Evolutionary conservation across 2,797 vertebrate genomes (phyloP).

Genomic region (Megaceryle alcyon): DNA sequence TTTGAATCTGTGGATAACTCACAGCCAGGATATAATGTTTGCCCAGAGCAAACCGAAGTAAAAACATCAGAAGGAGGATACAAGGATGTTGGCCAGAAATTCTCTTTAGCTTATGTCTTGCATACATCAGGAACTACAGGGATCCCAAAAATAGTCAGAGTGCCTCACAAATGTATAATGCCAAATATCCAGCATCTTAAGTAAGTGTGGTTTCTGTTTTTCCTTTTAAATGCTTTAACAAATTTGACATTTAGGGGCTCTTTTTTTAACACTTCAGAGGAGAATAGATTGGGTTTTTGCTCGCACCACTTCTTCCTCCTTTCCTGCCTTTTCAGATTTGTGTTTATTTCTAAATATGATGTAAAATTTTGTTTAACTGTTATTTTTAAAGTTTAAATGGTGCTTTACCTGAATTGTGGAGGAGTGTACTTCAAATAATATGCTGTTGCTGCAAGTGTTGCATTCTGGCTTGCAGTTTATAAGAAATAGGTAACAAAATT

Average conservation of each 20-base stretch:
- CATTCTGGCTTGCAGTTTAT: neutral
- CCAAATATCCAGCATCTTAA: conserved; percentile 91
- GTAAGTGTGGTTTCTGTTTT: conserved; percentile 73
- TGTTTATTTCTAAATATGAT: neutral
- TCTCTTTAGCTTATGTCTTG: conserved; percentile 88
- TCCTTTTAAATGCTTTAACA: neutral
- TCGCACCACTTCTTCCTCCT: neutral
- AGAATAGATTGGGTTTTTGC: neutral
- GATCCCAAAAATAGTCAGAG: conserved; percentile 89
- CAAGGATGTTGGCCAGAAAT: conserved; percentile 9
- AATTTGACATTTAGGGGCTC: neutral
- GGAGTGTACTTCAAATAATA: neutral
- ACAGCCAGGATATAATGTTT: neutral
- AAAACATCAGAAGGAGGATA: neutral
- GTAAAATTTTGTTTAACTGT: neutral
- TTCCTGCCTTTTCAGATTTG: neutral
- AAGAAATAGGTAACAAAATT: neutral
- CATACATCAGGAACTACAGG: conserved; percentile 97
- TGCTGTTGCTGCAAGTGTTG: neutral
- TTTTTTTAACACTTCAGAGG: neutral
- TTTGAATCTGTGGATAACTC: neutral
- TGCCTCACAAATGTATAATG: conserved; percentile 91
- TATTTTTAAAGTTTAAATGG: neutral
- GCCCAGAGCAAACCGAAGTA: neutral
- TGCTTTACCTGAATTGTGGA: neutral